Percentiles rank a stretch among this genome's conserved stretches.
Evolutionary conservation across 2,113 vertebrate genomes (phyloP).

Genomic region (Scopus umbretta): DNA sequence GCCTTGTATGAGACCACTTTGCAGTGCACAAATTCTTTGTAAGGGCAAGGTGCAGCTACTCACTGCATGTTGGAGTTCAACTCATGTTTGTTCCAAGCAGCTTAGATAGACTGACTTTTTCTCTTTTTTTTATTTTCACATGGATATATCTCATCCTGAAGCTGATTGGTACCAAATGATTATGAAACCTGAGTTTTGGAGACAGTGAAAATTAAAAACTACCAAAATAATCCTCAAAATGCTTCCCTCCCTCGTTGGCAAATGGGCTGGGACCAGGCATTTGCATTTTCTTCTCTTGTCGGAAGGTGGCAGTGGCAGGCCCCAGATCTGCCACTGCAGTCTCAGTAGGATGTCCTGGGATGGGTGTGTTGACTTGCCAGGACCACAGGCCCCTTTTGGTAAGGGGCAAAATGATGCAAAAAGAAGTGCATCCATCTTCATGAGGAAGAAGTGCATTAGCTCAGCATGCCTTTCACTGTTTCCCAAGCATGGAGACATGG

Average conservation of each 20-base stretch:
- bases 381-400: not conserved
- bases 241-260: not conserved
- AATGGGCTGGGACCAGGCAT: not conserved
- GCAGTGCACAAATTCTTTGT: not conserved
- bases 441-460: not conserved
- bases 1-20: not conserved
- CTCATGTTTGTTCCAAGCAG: not conserved
- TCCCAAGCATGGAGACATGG: not conserved
- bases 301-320: slow-evolving; percentile 15
- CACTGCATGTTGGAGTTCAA: not conserved
- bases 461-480: not conserved
- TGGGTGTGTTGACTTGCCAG: not conserved
- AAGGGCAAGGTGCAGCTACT: not conserved
- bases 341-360: not conserved
- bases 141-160: not conserved
- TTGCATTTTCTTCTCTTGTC: not conserved
- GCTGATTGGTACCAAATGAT: not conserved
- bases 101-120: not conserved
- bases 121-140: not conserved
- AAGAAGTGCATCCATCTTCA: not conserved
- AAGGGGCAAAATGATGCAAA: accelerated
- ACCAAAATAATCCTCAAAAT: not conserved
- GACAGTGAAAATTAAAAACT: not conserved
- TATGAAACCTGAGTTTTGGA: accelerated
- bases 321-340: not conserved